Conservation (phyloP, 30 jellyfish, hydroid and myxozoan species). For the Chrysaora quinquecirrha region DNA sequence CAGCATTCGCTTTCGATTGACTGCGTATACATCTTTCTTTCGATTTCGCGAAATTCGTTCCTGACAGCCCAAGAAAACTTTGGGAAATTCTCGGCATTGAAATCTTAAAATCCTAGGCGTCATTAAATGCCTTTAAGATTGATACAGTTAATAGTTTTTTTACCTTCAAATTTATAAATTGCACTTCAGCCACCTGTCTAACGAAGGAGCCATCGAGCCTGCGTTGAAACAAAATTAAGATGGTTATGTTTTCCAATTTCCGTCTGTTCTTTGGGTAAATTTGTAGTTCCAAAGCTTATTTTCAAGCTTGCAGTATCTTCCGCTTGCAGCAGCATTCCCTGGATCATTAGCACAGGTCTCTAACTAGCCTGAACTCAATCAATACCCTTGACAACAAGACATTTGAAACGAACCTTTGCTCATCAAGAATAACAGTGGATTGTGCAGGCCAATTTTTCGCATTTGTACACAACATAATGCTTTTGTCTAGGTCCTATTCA, state of each 20-base stretch:
- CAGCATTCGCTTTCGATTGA: too few species aligned
- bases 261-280: neutral
- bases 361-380: neutral
- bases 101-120: too few species aligned
- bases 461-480: slow-evolving; percentile 83
- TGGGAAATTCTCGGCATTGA: too few species aligned
- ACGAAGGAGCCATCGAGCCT: slow-evolving; percentile 61
- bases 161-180: slow-evolving; percentile 37
- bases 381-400: neutral
- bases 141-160: slow-evolving; percentile 54
- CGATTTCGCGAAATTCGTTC: too few species aligned
- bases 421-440: slow-evolving; percentile 24
- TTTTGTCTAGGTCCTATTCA: slow-evolving; percentile 88
- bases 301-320: slow-evolving; percentile 35
- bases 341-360: neutral
- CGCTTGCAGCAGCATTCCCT: slow-evolving; percentile 43
- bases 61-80: too few species aligned
- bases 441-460: slow-evolving; percentile 85
- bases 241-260: slow-evolving; percentile 28
- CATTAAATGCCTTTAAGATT: too few species aligned
- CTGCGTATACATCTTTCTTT: too few species aligned
- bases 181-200: slow-evolving; percentile 62
- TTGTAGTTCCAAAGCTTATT: neutral
- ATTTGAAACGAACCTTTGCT: neutral
- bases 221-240: slow-evolving; percentile 37